Base-by-base conservation (phyloP, 2,113 vertebrate genomes). In the Melierax canorus region DNA sequence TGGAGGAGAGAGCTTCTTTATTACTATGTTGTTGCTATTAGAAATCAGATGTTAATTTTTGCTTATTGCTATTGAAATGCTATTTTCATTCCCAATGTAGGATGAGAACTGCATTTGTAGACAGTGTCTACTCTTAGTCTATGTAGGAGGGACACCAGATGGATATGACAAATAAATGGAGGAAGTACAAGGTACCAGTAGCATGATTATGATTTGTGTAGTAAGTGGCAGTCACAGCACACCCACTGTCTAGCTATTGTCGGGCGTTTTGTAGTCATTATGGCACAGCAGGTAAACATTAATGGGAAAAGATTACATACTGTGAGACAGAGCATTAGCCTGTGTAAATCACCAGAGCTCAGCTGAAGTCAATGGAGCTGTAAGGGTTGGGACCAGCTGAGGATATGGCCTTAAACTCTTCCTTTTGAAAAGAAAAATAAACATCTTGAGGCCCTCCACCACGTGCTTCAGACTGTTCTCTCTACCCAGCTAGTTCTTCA, bases 271-370 rank as follows among this genome's bases (percentile, higher is more conserved):
- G 92, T 86, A 97, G 91, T 94, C 79, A 92, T 97, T 97, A 92
- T 58, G 76, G 43, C 95, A 87, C 95, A 97, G 94, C 91, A 97
- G 92, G 94, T 95, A 92, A 95, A 96, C 95, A 94, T 95, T 95
- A 97, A 94, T 87, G 60, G 88, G 39, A 85, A 81, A 95, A 68
- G 73, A 87, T 68, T 85, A 8, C 86, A 62, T 7, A 85, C 86
- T 91, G 92, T 85, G 95, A 86, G 60, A 78, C 83, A 89, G 39
- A 92, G 48, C 48, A 74, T 91, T 68, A 85, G 27, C n/a, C 9
- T 68, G 51, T 68, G 80, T 91, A 95, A 94, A 89, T 91, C 88
- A 94, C 4, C 20, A 51, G 56, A 86, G 38, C 50, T 93, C 10
- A 6, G 59, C 26, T 78, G 64, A 82, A 92, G 64, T 60, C 64